A percentile compares a stretch with the other conserved stretches of the same genome.
Conservation (phyloP, 2,113 vertebrate species). For the Paracanthobrama guichenoti region DNA sequence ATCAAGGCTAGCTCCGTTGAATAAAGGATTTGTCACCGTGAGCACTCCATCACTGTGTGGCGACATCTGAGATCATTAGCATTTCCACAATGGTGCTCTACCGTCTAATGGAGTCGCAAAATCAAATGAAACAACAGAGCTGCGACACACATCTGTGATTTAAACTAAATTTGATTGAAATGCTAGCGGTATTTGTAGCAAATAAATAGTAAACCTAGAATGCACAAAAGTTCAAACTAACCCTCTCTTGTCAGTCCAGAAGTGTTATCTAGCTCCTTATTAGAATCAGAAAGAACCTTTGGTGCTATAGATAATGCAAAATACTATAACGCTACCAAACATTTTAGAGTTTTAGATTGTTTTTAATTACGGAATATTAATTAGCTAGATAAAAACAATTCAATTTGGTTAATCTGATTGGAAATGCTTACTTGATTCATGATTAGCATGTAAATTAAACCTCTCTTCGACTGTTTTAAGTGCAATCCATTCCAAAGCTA, state of each 20-base stretch:
- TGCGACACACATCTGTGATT: background rate
- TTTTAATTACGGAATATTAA: slow-evolving; percentile 69
- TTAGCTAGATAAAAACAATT: slow-evolving; percentile 56
- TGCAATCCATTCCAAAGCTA: slow-evolving; percentile 66
- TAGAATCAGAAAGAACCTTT: background rate
- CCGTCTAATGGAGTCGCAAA: slow-evolving; percentile 2
- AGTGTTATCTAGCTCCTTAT: background rate
- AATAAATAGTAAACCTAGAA: background rate
- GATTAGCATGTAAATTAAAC: slow-evolving; percentile 75
- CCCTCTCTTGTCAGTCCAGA: too few relatives aligned
- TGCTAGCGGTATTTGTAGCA: background rate
- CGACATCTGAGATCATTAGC: slow-evolving; percentile 40
- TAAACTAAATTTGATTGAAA: background rate
- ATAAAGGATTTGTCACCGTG: slow-evolving; percentile 18
- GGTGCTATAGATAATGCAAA: background rate
- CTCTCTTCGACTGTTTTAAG: slow-evolving; percentile 64
- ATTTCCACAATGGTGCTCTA: slow-evolving; percentile 44
- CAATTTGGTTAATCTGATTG: slow-evolving; percentile 72
- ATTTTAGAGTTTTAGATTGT: slow-evolving; percentile 50
- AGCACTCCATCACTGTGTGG: slow-evolving; percentile 24
- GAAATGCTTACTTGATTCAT: slow-evolving; percentile 72
- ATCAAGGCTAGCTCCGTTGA: slow-evolving; percentile 12
- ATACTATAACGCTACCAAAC: background rate
- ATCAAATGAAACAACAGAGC: slow-evolving; percentile 7
- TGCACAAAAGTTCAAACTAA: background rate